Base-by-base conservation (phyloP, 2,113 vertebrate species). In the Apaloderma vittatum region DNA sequence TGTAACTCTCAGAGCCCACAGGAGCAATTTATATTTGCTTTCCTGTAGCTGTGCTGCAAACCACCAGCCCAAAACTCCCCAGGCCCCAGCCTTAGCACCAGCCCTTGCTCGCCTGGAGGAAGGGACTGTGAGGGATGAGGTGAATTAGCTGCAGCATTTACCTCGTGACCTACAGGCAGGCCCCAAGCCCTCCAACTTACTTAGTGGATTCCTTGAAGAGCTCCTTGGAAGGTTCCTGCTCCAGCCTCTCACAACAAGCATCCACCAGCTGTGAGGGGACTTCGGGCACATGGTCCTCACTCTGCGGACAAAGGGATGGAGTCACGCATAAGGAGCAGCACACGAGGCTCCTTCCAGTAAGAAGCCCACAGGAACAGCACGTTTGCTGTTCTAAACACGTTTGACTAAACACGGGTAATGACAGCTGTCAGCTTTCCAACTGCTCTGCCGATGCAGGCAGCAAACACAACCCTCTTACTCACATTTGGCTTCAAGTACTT, bases 121-220 rank as follows among this genome's bases (percentile, higher is more conserved):
- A 77, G 5, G 27, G 59, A 82, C 32, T 37, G 27, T 0, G 0
- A 20, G 18, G 58, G 29, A 80, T 5, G 30, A 48, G 36, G 79
- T 0, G 3, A 66, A 11, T 29, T 46, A 65, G 74, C 59, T 43
- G 67, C 59, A 74, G 62, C 43, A 46, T 18, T 76, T 26, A n/a
- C 15, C 36, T 57, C 0, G 0, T 63, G 5, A 93, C 37, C 68
- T 46, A 22, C 17, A 88, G 70, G 40, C 40, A 89, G 48, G 49
- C 6, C 32, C 30, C 57, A 46, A 46, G 32, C 17, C 51, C 49
- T 70, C 32, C 52, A 30, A 87, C 99, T 98, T 97, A 99, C 99
- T 99, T 99, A 97, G 99, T 99, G 81, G 98, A 99, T 94, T 99
- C 99, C 95, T 99, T 99, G 97, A 99, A 99, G 93, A 99, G 99